These are phyloP conservation scores for Tretioscincus oriximinensis DNA, from an alignment of 2,113 vertebrate genomes.

Conservation along the genomic window DNA sequence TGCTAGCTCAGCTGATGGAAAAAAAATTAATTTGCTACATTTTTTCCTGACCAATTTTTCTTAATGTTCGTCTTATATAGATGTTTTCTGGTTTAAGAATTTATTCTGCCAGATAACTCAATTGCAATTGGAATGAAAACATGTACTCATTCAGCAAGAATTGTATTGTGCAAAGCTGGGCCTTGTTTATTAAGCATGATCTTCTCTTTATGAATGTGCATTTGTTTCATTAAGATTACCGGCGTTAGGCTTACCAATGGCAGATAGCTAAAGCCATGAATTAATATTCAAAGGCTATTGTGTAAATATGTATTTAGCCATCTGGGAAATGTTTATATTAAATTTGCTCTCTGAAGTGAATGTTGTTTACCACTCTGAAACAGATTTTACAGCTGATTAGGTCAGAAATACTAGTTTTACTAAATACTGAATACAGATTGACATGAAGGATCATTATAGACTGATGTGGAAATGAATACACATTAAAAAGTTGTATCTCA, in stretches of 20 bases:
- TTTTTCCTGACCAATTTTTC: neutral
- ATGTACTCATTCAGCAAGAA: neutral
- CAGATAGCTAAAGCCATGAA: constrained; percentile 35
- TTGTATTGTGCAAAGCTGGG: neutral
- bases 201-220: constrained; percentile 24
- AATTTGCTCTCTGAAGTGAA: neutral
- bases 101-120: neutral
- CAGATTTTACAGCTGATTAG: constrained; percentile 18
- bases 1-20: neutral
- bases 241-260: constrained; percentile 5
- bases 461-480: constrained; percentile 41
- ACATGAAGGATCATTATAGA: constrained; percentile 14
- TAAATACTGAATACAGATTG: constrained; percentile 17
- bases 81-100: neutral
- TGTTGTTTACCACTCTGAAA: constrained; percentile 32
- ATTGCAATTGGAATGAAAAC: too few relatives aligned
- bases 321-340: constrained; percentile 13
- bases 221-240: constrained; percentile 27
- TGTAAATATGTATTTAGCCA: constrained; percentile 39
- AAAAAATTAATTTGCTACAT: neutral
- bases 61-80: neutral
- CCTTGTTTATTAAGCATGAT: constrained; percentile 31
- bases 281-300: constrained; percentile 44
- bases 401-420: constrained; percentile 33
- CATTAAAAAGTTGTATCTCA: constrained; percentile 11